Conservation (phyloP, 2,113 vertebrate genomes). For the Clarias macrocephalus region DNA sequence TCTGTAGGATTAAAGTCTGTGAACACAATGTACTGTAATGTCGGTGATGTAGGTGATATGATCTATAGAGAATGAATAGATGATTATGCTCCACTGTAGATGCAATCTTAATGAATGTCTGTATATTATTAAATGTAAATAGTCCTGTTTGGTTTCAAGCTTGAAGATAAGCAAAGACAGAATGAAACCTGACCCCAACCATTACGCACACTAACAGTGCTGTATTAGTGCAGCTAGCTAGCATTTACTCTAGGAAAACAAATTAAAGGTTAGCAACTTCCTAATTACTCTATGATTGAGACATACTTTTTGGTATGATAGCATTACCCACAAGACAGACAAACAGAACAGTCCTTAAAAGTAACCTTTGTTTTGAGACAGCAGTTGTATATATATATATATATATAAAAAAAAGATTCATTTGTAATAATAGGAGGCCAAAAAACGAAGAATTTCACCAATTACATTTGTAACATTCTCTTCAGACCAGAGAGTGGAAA, state of each 20-base stretch:
- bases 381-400: neutral
- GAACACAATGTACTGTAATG: neutral
- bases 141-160: neutral
- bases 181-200: neutral
- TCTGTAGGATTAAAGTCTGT: neutral
- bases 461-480: neutral
- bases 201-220: neutral
- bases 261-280: neutral
- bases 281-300: neutral
- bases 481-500: neutral
- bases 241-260: neutral
- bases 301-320: neutral
- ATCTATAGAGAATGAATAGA: neutral
- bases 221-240: neutral
- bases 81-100: neutral
- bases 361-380: neutral
- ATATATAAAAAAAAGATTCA: neutral
- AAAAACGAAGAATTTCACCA: neutral
- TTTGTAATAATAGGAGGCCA: neutral
- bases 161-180: neutral
- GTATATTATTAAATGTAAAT: neutral
- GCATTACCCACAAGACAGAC: neutral
- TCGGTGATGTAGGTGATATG: neutral
- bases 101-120: neutral
- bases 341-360: neutral